Conservation (phyloP, 2,888 invertebrate species). For the Cotesia congregata region DNA sequence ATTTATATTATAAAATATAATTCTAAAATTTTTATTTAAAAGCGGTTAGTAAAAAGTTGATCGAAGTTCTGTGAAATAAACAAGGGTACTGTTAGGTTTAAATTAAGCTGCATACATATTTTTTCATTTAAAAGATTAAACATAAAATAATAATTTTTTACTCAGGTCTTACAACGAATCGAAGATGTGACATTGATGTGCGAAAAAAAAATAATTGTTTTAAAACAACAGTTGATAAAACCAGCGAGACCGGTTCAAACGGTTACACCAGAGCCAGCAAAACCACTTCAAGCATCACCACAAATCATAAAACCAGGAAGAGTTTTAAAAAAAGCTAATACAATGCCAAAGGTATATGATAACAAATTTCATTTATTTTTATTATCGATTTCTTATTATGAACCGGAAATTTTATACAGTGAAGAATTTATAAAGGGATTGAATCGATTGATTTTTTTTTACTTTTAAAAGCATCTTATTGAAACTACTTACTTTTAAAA, state of each 20-base stretch:
- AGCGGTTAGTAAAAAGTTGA: too few species aligned
- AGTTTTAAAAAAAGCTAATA: constrained; percentile 72
- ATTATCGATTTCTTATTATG: neutral
- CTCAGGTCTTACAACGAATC: constrained; percentile 89
- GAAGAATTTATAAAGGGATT: too few species aligned
- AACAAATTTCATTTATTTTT: neutral
- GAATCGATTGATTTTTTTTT: neutral
- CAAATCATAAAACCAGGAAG: constrained; percentile 69
- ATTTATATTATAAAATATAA: too few species aligned
- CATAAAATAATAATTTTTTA: constrained; percentile 20
- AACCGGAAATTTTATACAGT: neutral
- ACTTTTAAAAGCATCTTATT: too few species aligned
- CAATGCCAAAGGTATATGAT: constrained; percentile 71
- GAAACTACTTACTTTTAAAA: neutral
- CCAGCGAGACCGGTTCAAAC: constrained; percentile 85
- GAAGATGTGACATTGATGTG: constrained; percentile 96
- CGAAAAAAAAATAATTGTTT: constrained; percentile 82
- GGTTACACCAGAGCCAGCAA: constrained; percentile 75
- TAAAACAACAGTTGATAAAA: constrained; percentile 80
- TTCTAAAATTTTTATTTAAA: too few species aligned
- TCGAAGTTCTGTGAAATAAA: too few species aligned
- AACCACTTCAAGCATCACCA: constrained; percentile 67
- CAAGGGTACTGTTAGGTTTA: too few species aligned
- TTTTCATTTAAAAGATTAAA: neutral
- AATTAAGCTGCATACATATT: too few species aligned